Evolutionary conservation across 2,113 vertebrate species (phyloP), one percentile per base, ranked within the genome.

Genomic region (Pygoscelis adeliae): DNA sequence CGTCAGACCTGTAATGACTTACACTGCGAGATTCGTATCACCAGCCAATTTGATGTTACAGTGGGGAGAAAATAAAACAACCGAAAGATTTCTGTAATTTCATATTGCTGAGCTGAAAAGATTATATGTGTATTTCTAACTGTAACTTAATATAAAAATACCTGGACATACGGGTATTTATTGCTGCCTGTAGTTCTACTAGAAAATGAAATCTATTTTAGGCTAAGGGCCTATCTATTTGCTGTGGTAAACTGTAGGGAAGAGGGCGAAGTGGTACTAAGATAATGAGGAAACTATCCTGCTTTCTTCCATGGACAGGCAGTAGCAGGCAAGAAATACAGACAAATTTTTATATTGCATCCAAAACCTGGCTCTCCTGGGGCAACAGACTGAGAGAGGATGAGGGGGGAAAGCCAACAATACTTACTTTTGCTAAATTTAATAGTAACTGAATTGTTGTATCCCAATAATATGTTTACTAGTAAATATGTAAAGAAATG

Each of bases 1-100:
- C 93, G 92, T 98, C 97, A 97, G 96, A 98, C 98, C 97, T 98
- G 89, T 94, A 97, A 90, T 98, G 97, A 96, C 95, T 98, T 98
- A 96, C 17, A n/a, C 46, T 88, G 72, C 29, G 55, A 97, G 89
- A 89, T 97, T 96, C 76, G 17, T 88, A 93, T 97, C 97, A 92
- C 85, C 80, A 97, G 81, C 55, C 91, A 93, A 84, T 94, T 96
- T 94, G 94, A 90, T 90, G 90, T 94, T 96, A 61, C 56, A 96
- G 90, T 65, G 79, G 86, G 92, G 83, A 83, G 61, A 84, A 74
- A 90, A 81, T 66, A 59, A 96, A 97, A 53, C 69, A 92, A 85
- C 83, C 5, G 8, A 88, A 92, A 83, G 34, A 95, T 92, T 96
- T 97, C 90, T 94, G 81, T 88, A 78, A 72, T 86, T 84, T 88